Evolutionary conservation across 2,797 vertebrate species (phyloP).

Genomic region (Hephaestus fuliginosus): DNA sequence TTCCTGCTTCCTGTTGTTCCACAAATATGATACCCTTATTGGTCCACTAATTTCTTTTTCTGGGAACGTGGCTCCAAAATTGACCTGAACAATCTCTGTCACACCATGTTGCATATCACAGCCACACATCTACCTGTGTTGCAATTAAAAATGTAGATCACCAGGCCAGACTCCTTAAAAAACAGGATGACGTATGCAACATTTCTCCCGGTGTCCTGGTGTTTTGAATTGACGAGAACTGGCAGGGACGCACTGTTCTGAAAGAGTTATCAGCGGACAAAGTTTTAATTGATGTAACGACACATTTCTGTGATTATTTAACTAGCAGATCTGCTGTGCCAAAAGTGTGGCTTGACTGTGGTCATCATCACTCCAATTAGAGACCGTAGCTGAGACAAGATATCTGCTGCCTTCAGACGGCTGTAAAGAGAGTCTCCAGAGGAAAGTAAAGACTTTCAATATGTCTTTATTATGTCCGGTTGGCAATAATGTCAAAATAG

Average conservation of each 20-base stretch:
- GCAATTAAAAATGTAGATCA: too few relatives aligned
- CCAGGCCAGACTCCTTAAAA: too few relatives aligned
- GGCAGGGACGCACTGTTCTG: not conserved
- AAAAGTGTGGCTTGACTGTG: not conserved
- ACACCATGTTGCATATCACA: too few relatives aligned
- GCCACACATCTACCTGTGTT: too few relatives aligned
- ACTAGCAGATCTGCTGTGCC: fast-evolving
- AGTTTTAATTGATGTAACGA: slow-evolving; percentile 1
- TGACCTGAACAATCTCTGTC: too few relatives aligned
- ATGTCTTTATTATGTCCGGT: not conserved
- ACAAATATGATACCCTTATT: too few relatives aligned
- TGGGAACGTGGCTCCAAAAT: too few relatives aligned
- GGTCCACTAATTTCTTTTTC: too few relatives aligned
- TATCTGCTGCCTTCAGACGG: slow-evolving; percentile 1
- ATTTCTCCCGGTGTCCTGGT: too few relatives aligned
- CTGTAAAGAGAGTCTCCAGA: not conserved
- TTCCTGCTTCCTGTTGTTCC: too few relatives aligned
- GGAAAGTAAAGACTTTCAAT: not conserved
- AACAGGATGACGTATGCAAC: too few relatives aligned
- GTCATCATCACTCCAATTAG: not conserved
- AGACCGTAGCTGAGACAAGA: not conserved
- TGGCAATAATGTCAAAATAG: not conserved
- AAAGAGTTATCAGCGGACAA: not conserved
- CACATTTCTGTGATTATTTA: not conserved
- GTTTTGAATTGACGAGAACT: too few relatives aligned